These are phyloP conservation scores for Phocoena sinus DNA, from an alignment of 2,113 vertebrate genomes.

Conservation along the genomic window DNA sequence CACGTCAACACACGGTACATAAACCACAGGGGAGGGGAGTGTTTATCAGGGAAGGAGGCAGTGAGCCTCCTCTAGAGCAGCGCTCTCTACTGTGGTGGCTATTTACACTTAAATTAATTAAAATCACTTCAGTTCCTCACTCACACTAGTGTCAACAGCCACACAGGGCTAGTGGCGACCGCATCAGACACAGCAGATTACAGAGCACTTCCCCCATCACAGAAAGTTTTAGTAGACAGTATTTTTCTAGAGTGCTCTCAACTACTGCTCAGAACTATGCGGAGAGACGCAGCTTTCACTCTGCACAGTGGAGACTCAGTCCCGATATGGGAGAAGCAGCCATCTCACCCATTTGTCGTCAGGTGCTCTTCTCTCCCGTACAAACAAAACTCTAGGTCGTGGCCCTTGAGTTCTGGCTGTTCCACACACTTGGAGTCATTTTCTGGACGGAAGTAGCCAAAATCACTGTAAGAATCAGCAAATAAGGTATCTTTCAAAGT, in stretches of 20 bases:
- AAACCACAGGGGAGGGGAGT: neutral
- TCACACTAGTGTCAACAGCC: neutral
- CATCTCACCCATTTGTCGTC: slow-evolving; percentile 87
- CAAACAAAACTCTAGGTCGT: slow-evolving; percentile 90
- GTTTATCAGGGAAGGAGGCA: neutral
- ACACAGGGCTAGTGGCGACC: neutral
- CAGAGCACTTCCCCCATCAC: neutral
- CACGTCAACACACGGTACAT: neutral
- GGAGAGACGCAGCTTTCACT: neutral
- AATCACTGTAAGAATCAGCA: slow-evolving; percentile 84
- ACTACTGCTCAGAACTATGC: neutral
- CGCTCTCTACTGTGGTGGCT: neutral
- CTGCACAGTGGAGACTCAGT: fast-evolving
- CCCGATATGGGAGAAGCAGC: neutral
- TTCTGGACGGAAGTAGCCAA: slow-evolving; percentile 91
- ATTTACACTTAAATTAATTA: neutral
- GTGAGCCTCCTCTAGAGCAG: neutral
- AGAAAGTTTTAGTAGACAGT: neutral
- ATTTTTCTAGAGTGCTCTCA: neutral
- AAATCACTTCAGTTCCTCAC: neutral
- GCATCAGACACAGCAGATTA: neutral
- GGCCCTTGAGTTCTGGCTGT: slow-evolving; percentile 89
- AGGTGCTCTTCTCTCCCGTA: slow-evolving; percentile 89
- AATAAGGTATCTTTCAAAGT: neutral
- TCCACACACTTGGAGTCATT: slow-evolving; percentile 90